Evolutionary conservation across 35 echinoderm and acorn worm genomes (phyloP).

Genomic region (Apostichopus parvimensis): DNA sequence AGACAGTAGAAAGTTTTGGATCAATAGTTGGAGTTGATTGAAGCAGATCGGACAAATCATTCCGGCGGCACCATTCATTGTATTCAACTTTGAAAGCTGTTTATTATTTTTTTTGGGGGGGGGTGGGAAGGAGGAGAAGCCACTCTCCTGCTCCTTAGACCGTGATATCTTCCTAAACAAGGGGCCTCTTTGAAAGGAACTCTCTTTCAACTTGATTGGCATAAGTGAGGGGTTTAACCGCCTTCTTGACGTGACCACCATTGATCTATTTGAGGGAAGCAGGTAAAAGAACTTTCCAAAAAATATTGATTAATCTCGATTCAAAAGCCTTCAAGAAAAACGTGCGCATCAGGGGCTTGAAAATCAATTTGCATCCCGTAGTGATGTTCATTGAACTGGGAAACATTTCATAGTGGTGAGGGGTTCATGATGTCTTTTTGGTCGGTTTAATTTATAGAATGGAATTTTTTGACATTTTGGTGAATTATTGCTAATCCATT

Average conservation of each 20-base stretch:
- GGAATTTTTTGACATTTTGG: too few species aligned
- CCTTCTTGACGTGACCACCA: neutral
- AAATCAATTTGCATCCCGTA: neutral
- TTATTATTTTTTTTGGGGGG: too few species aligned
- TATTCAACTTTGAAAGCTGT: too few species aligned
- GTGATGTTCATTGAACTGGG: too few species aligned
- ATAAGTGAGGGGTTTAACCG: neutral
- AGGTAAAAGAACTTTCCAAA: neutral
- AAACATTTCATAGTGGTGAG: too few species aligned
- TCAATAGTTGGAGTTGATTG: neutral
- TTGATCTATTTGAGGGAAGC: conserved; percentile 15
- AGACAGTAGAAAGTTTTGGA: too few species aligned
- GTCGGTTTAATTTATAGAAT: too few species aligned
- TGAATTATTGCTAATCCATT: too few species aligned
- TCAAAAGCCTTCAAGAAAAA: too few species aligned
- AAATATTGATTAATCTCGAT: neutral
- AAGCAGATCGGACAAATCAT: neutral
- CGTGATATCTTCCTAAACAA: neutral
- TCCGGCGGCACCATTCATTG: too few species aligned
- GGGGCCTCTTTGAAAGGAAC: neutral
- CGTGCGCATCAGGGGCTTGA: neutral
- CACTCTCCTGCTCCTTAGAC: neutral
- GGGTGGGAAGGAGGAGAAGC: neutral
- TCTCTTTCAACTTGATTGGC: conserved; percentile 28
- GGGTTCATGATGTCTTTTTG: too few species aligned